Evolutionary conservation across 2,888 invertebrate genomes (phyloP).

Genomic region (Drosophila ochracea): DNA sequence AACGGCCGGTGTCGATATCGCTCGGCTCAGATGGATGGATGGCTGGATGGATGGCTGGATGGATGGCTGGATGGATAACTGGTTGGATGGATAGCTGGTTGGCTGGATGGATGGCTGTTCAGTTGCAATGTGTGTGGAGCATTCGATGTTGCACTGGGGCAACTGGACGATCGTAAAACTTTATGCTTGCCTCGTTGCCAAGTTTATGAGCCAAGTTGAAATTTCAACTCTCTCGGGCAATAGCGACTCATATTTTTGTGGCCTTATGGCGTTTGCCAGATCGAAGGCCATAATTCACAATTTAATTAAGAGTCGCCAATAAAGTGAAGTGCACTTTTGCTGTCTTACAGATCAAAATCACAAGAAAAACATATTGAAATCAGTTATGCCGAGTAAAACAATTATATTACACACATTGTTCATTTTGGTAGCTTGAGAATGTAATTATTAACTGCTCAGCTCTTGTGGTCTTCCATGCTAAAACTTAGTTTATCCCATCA

Average conservation of each 20-base stretch:
- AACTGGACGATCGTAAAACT: constrained; percentile 65
- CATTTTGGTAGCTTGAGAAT: background rate
- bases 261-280: constrained; percentile 76
- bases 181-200: constrained; percentile 70
- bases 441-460: constrained; percentile 4
- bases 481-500: constrained; percentile 7
- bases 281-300: constrained; percentile 81
- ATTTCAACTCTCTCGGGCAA: constrained; percentile 30
- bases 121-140: constrained; percentile 22
- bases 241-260: constrained; percentile 76
- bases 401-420: background rate
- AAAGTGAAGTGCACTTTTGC: constrained; percentile 48
- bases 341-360: background rate
- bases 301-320: constrained; percentile 79
- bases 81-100: constrained; percentile 11
- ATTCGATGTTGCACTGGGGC: constrained; percentile 32
- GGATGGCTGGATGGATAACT: background rate
- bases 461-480: constrained; percentile 2
- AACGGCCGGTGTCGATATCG: constrained; percentile 69
- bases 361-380: background rate
- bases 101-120: background rate
- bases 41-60: constrained; percentile 16
- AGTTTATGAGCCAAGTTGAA: constrained; percentile 64
- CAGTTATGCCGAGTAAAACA: background rate
- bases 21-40: constrained; percentile 27